Percentiles rank a stretch among this genome's conserved stretches.
Evolutionary conservation across 2,888 invertebrate species (phyloP).

Genomic region (Halictus ligatus): DNA sequence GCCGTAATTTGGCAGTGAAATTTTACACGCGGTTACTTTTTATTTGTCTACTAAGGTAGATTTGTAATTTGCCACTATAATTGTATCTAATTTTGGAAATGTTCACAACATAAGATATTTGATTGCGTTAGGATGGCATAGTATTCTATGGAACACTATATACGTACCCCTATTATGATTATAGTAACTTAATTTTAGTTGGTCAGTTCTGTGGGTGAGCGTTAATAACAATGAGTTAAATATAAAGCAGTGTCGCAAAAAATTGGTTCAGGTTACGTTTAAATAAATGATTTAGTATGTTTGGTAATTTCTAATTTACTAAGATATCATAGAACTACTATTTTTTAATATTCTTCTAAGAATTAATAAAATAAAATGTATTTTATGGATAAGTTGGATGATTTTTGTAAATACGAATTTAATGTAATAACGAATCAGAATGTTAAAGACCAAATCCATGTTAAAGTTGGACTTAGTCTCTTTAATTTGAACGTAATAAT

Average conservation of each 20-base stretch:
- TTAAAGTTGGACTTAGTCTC: background rate
- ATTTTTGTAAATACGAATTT: background rate
- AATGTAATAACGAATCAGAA: background rate
- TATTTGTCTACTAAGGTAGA: background rate
- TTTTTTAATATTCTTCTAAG: background rate
- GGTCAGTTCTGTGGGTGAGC: background rate
- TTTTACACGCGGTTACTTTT: background rate
- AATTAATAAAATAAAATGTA: background rate
- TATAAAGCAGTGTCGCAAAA: background rate
- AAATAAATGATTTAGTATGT: background rate
- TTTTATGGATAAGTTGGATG: background rate
- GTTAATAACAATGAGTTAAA: background rate
- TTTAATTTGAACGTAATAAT: background rate
- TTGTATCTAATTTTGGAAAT: background rate
- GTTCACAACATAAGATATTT: background rate
- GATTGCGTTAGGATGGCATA: background rate
- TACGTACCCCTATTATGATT: background rate
- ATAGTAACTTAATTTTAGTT: background rate
- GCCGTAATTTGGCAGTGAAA: background rate
- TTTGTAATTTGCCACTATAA: background rate
- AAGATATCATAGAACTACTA: background rate
- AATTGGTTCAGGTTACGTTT: background rate
- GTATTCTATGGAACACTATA: background rate
- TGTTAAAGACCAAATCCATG: background rate
- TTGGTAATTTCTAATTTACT: background rate